Evolutionary conservation across 2,888 invertebrate species (phyloP), one percentile per base, ranked within the genome.

Genomic region (Drosophila fulvimacula): DNA sequence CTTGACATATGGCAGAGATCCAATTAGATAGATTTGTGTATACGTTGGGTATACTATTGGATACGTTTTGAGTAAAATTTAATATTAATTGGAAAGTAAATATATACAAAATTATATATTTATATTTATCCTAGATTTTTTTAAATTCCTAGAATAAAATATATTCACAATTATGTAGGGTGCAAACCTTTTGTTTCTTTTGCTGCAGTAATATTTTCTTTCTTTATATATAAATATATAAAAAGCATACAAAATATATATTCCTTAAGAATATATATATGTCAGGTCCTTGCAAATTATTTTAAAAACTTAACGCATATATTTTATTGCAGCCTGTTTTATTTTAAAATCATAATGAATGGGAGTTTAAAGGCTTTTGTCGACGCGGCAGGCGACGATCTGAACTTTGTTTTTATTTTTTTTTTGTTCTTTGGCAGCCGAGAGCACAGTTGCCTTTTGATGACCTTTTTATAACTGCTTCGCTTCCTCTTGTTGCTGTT

Each of bases 381-480:
- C 9, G 15, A 10, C 9, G 19, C 19, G 39, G 15, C 55, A 66
- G 68, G 68, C 60, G 44, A 53, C 38, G 48, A 48, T 21, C 10
- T 27, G 10, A 41, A 36, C 46, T 63, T 55, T 3, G 9, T 41
- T 30, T 10, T 30, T 55, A 19, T 32, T n/a, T n/a, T 3, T 17
- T 19, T 13, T 19, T 41, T 17, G 10, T 34, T 38, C 46, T 56
- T 32, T 60, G 34, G 27, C 67, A 52, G 60, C 49, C 19, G 30
- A 51, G 30, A 59, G 48, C 11, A 76, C 75, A 72, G 55, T 65
- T 62, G 56, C 46, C 49, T 62, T 48, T 61, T 59, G 69, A 65
- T 73, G 73, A 73, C 76, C 76, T 57, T 76, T 77, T 73, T 61
- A 15, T 51, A 42, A 42, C 21, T 44, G 42, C 32, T 4, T 6